Conservation (phyloP, 2,113 vertebrate species). For the Mormyrus iriodes region DNA sequence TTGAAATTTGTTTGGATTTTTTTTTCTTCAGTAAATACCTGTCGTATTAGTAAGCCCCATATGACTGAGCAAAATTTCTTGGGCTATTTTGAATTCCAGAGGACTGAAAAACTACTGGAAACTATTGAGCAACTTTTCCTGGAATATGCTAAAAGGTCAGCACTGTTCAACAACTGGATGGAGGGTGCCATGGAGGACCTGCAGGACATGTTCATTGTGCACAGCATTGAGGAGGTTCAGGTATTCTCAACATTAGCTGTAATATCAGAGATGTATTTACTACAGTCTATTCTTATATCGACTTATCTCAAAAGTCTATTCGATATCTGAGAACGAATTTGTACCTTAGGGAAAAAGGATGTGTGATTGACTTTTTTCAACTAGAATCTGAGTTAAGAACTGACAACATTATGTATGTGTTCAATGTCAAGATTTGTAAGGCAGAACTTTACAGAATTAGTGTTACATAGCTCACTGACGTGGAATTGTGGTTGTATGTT, state of each 20-base stretch:
- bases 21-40: background rate
- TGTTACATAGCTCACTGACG: background rate
- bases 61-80: background rate
- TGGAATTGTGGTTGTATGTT: background rate
- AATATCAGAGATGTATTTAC: background rate
- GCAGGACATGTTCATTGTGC: slow-evolving; percentile 80
- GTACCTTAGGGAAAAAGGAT: background rate
- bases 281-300: too few relatives aligned
- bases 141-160: slow-evolving; percentile 69
- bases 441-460: background rate
- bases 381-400: background rate
- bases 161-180: slow-evolving; percentile 77
- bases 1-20: background rate
- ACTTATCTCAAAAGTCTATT: too few relatives aligned
- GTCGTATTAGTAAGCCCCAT: background rate
- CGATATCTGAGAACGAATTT: background rate
- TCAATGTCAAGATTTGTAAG: slow-evolving; percentile 4
- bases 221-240: slow-evolving; percentile 91
- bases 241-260: slow-evolving; percentile 45
- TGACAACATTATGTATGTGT: background rate
- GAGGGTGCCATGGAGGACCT: slow-evolving; percentile 71
- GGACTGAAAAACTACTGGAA: slow-evolving; percentile 68
- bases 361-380: background rate
- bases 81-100: slow-evolving; percentile 40
- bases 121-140: slow-evolving; percentile 72